A percentile compares a stretch with the other conserved stretches of the same genome.
Conservation (phyloP, 1,140 invertebrate species). For the Eurosta solidaginis region DNA sequence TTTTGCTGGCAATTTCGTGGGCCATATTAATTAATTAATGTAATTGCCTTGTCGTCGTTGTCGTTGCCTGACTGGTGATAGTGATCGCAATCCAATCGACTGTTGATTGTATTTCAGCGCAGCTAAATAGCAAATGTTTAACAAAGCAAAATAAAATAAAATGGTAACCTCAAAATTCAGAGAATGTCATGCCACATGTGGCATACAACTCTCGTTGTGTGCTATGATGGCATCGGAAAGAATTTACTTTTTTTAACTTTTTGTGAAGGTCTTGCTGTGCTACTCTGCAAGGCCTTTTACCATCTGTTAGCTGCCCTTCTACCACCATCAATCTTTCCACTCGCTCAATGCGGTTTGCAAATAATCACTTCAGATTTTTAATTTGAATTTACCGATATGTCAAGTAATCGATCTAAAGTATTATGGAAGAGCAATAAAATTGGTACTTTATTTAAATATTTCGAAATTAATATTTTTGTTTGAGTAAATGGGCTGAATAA, state of each 20-base stretch:
- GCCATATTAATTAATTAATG: slow-evolving; percentile 57
- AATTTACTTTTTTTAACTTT: too few relatives aligned
- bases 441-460: background rate
- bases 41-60: slow-evolving; percentile 59
- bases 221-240: background rate
- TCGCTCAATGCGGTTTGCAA: background rate
- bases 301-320: too few relatives aligned
- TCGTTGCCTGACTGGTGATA: slow-evolving; percentile 53
- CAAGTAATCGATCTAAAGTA: slow-evolving; percentile 17
- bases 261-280: background rate
- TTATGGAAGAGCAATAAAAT: background rate
- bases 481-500: too few relatives aligned
- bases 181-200: slow-evolving; percentile 21
- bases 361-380: slow-evolving; percentile 26
- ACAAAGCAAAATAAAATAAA: background rate
- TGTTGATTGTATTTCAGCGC: slow-evolving; percentile 25
- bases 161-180: background rate
- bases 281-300: background rate
- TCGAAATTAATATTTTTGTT: too few relatives aligned
- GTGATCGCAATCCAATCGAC: slow-evolving; percentile 51
- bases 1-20: slow-evolving; percentile 19
- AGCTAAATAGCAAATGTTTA: slow-evolving; percentile 5
- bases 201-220: background rate
- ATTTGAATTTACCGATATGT: slow-evolving; percentile 17
- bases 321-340: too few relatives aligned